Conservation (phyloP, 2,888 invertebrate genomes). For the Germaria angustata region DNA sequence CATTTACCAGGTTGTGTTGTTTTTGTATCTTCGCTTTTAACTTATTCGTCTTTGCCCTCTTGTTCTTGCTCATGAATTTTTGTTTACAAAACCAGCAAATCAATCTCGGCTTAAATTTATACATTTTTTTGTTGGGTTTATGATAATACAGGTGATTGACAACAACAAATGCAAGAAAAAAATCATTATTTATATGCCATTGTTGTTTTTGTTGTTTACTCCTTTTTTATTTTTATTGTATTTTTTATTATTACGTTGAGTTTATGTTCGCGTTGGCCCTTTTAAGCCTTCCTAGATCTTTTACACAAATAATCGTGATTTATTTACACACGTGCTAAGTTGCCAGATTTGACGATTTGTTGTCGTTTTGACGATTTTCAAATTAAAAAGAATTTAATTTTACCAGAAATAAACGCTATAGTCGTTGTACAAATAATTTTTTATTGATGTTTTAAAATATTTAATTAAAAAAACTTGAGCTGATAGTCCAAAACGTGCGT, state of each 20-base stretch:
- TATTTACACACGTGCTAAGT: slow-evolving; percentile 29
- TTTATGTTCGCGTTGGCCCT: slow-evolving; percentile 15
- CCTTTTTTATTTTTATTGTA: background rate
- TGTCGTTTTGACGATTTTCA: background rate
- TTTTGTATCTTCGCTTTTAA: background rate
- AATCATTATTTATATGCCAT: background rate
- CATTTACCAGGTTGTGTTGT: background rate
- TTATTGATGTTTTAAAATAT: too few relatives aligned
- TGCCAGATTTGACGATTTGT: background rate
- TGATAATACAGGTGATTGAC: slow-evolving; percentile 57
- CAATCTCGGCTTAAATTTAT: slow-evolving; percentile 49
- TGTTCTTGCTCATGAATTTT: background rate
- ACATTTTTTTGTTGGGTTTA: slow-evolving; percentile 32
- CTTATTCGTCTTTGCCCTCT: background rate
- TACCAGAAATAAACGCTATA: too few relatives aligned
- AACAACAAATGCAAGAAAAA: slow-evolving; percentile 40
- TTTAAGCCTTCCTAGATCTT: slow-evolving; percentile 38
- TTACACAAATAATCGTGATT: slow-evolving; percentile 20
- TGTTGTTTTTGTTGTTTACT: slow-evolving; percentile 12
- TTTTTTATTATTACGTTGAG: background rate
- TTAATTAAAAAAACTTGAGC: too few relatives aligned
- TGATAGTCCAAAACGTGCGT: too few relatives aligned
- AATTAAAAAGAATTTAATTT: too few relatives aligned
- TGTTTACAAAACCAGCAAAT: slow-evolving; percentile 51
- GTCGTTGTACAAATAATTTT: too few relatives aligned